Base-by-base conservation (phyloP, 1,140 invertebrate species). In the Lordiphosa stackelbergi region DNA sequence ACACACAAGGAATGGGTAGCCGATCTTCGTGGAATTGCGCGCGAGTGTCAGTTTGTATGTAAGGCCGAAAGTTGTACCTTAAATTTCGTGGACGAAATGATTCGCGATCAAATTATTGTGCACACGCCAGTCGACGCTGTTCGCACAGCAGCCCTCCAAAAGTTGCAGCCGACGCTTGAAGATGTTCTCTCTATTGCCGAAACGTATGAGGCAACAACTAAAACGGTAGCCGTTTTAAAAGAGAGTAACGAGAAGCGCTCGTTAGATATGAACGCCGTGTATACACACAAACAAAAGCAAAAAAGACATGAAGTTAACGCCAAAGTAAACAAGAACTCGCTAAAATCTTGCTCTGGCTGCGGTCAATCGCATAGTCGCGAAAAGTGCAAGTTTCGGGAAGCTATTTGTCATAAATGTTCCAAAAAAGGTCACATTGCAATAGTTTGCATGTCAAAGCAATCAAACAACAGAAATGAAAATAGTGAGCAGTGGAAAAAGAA, bases 1-100 rank as follows among this genome's bases (percentile, higher is more conserved):
- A 46, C 63, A 51, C 56, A 66, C 22, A 59, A 34, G 54, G 55
- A 66, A 13, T 66, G 52, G 51, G 38, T 59, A n/a, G 56, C 61
- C 45, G 41, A 56, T 42, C n/a, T 63, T 3, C 41, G 61, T 35
- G 62, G 54, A 12, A 34, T 53, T 16, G 49, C 62, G 7, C 48
- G 43, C 22, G 62, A 41, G 28, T 65, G 63, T 48, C 38, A 58
- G 11, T 66, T 52, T 36, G 37, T 53, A 9, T 64, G 54, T 36
- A 48, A 41, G 22, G 41, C 35, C 5, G n/a, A 53, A 16, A 7
- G 9, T 28, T 61, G 53, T 34, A 19, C 11, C n/a, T 13, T 8
- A 4, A 57, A 40, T 12, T 61, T 47, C 34, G 43, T 61, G 4
- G 16, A 68, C 22, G 58, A 68, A 4, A 61, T 66, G 57, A 61